Base-by-base conservation (phyloP, 2,797 vertebrate species). In the Myioborus miniatus region DNA sequence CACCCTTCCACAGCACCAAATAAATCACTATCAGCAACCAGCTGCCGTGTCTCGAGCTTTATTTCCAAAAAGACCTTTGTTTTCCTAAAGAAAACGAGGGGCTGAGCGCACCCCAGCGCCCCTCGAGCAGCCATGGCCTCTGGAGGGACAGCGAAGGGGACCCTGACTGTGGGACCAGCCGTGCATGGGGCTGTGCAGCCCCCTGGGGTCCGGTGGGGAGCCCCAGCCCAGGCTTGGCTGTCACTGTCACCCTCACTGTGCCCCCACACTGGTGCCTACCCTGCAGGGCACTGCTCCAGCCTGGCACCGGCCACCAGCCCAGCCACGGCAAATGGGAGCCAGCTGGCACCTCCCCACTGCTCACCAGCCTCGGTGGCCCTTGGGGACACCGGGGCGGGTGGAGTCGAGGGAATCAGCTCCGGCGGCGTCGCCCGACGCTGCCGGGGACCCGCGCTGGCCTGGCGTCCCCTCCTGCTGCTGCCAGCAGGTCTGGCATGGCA, bases 31-130 rank as follows among this genome's bases (percentile, higher is more conserved):
- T 27, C 6, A 3, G 77, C 72, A 76, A 24, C 60, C 9, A 1
- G n/a, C 53, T 11, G 3, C 83, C 8, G 6, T 20, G 39, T 90
- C 83, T 90, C 0, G 3, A 90, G 76, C 76, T 97, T 96, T 97
- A 97, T 96, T 97, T 97, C 76, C 9, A 15, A 94, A 95, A 96
- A 86, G n/a, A 69, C 83, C 43, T 87, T 53, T 53, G 91, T 94
- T 93, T 93, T 91, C 65, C 83, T 62, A 64, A 72, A 83, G 64
- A 58, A 90, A 93, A 86, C 6, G 0, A 37, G 55, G 37, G 44
- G 34, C 67, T 84, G 78, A 88, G 76, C 53, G 39, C 29, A 43
- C 41, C 52, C 60, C 65, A 52, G 71, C 47, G 22, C 22, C 2
- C 15, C 34, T 58, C 0, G 1, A 82, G 53, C 30, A 11, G 69